Evolutionary conservation across 2,888 invertebrate species (phyloP).

Genomic region (Mimumesa dahlbomi): DNA sequence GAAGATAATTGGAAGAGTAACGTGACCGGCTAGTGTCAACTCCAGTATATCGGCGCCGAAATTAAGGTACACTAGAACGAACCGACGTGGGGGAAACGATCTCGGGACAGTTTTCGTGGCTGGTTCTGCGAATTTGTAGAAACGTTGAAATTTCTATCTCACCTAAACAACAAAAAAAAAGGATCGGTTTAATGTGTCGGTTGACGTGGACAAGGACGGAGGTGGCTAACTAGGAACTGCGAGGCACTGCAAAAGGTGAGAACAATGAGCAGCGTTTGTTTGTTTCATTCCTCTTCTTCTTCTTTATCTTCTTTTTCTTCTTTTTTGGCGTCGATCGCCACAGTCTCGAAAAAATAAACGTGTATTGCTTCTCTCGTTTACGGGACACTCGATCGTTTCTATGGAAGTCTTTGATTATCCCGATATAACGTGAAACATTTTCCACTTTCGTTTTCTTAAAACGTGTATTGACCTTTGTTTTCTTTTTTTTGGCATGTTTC

Average conservation of each 20-base stretch:
- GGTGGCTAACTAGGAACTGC: conserved; percentile 76
- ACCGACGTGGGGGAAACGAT: conserved; percentile 2
- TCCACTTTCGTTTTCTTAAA: too few species aligned
- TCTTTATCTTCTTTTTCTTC: too few species aligned
- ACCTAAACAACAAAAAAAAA: conserved; percentile 37
- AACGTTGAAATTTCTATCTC: conserved; percentile 11
- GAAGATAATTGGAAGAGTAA: conserved; percentile 6
- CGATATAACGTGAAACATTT: too few species aligned
- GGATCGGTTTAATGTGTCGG: too few species aligned
- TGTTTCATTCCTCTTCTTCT: too few species aligned
- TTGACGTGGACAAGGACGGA: conserved; percentile 72
- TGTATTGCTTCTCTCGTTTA: conserved; percentile 38
- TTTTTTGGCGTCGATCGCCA: conserved; percentile 43
- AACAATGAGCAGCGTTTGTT: conserved; percentile 52
- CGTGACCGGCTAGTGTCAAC: conserved; percentile 4
- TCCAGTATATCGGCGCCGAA: conserved; percentile 19
- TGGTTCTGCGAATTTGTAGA: conserved; percentile 1
- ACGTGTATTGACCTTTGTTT: too few species aligned
- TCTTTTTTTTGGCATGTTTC: too few species aligned
- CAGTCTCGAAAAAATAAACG: conserved; percentile 49
- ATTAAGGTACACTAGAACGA: conserved; percentile 15
- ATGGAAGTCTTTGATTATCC: too few species aligned
- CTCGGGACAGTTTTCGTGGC: background rate
- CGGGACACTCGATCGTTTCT: too few species aligned
- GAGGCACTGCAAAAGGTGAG: conserved; percentile 60